Evolutionary conservation across 2,113 vertebrate species (phyloP).

Genomic region (Lampris incognitus): DNA sequence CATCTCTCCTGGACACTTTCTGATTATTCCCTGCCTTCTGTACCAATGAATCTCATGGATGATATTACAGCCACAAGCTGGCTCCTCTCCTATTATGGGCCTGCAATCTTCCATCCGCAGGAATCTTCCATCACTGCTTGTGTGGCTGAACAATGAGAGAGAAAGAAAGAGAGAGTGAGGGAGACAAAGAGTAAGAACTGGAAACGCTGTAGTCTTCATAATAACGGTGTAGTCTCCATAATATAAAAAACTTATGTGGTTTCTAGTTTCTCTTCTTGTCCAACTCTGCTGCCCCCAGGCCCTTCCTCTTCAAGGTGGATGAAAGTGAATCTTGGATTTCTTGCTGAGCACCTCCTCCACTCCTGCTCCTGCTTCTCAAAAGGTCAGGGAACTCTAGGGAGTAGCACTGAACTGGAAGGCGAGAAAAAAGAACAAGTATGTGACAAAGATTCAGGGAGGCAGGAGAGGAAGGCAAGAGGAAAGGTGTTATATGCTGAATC

Average conservation of each 20-base stretch:
- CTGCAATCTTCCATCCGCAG: conserved; percentile 10
- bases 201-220: neutral
- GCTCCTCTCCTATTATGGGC: conserved; percentile 30
- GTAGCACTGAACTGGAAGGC: conserved; percentile 9
- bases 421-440: neutral
- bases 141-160: conserved; percentile 1
- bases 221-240: neutral
- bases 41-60: conserved; percentile 22
- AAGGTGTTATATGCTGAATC: neutral
- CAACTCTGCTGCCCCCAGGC: conserved; percentile 27
- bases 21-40: conserved; percentile 36
- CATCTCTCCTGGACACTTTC: conserved; percentile 22
- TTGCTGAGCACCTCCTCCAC: conserved; percentile 16
- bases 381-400: conserved; percentile 29
- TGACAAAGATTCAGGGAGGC: neutral
- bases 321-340: conserved; percentile 40
- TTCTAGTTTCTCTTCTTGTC: conserved; percentile 39
- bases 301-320: conserved; percentile 32
- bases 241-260: conserved; percentile 11
- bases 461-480: neutral
- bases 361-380: conserved; percentile 16
- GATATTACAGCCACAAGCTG: conserved; percentile 34
- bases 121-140: conserved; percentile 21
- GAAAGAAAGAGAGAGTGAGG: conserved; percentile 7
- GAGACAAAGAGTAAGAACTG: neutral